These are phyloP conservation scores for Lipophrys pholis DNA, from an alignment of 2,113 vertebrate genomes.

Conservation along the genomic window DNA sequence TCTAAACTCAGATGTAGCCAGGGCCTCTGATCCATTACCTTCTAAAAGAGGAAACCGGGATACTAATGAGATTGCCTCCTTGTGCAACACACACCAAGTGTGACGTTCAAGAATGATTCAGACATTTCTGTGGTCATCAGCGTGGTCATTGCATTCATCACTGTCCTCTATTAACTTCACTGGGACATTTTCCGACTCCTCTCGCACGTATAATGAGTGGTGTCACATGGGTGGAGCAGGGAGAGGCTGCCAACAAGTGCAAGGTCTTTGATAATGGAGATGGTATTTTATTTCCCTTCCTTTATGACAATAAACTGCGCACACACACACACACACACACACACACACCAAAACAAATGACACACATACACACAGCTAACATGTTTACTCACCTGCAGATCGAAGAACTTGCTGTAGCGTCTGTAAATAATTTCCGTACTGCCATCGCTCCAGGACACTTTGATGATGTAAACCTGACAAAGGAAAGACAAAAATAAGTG, in stretches of 20 bases:
- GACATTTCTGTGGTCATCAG: slow-evolving; percentile 73
- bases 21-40: slow-evolving; percentile 44
- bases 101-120: slow-evolving; percentile 68
- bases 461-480: slow-evolving; percentile 96
- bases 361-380: not conserved
- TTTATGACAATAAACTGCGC: slow-evolving; percentile 2
- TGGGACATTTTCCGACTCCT: slow-evolving; percentile 56
- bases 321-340: not conserved
- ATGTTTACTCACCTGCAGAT: slow-evolving; percentile 90
- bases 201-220: slow-evolving; percentile 51
- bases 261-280: slow-evolving; percentile 12
- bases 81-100: slow-evolving; percentile 49
- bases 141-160: slow-evolving; percentile 52
- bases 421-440: slow-evolving; percentile 93
- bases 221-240: slow-evolving; percentile 49
- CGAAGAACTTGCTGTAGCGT: slow-evolving; percentile 99
- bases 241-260: slow-evolving; percentile 12
- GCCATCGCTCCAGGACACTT: slow-evolving; percentile 95
- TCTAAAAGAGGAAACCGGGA: slow-evolving; percentile 46
- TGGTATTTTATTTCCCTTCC: slow-evolving; percentile 4
- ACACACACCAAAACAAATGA: not conserved
- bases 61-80: slow-evolving; percentile 68
- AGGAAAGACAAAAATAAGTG: slow-evolving; percentile 11
- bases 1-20: slow-evolving; percentile 18
- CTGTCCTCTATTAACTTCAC: slow-evolving; percentile 48